phyloP scores from a whole-genome alignment of 37 sponge, comb jelly and placozoan genomes.

The Diacarnus erythraeanus region DNA sequence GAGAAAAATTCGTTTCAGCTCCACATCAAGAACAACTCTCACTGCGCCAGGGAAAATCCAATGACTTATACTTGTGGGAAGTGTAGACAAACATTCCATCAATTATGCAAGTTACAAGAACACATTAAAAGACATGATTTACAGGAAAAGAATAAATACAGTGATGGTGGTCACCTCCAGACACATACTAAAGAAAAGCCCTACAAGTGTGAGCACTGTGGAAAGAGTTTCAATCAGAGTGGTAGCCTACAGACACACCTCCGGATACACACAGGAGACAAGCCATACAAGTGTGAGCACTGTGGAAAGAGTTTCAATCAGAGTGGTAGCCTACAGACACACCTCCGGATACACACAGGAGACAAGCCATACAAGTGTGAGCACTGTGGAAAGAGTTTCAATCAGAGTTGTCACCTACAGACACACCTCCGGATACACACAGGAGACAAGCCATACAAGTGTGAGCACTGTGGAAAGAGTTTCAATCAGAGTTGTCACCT shows the following conservation, averaged over 20 bases:
- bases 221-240: slow-evolving; percentile 15
- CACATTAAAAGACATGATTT: slow-evolving; percentile 55
- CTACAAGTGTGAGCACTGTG: slow-evolving; percentile 25
- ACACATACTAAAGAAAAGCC: slow-evolving; percentile 12
- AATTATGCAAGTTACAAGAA: slow-evolving; percentile 41
- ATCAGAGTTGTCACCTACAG: neutral
- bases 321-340: slow-evolving; percentile 37
- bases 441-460: slow-evolving; percentile 57
- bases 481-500: slow-evolving; percentile 41
- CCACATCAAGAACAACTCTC: slow-evolving; percentile 39
- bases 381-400: slow-evolving; percentile 27
- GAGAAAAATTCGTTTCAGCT: slow-evolving; percentile 48
- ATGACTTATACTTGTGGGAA: slow-evolving; percentile 50
- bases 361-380: slow-evolving; percentile 67
- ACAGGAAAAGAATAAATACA: neutral
- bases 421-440: slow-evolving; percentile 20
- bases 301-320: slow-evolving; percentile 64
- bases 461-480: slow-evolving; percentile 53
- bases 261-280: slow-evolving; percentile 15
- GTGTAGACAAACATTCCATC: slow-evolving; percentile 49
- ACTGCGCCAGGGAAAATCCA: slow-evolving; percentile 56
- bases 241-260: slow-evolving; percentile 28
- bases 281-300: slow-evolving; percentile 39
- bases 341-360: slow-evolving; percentile 68
- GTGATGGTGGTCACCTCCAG: slow-evolving; percentile 11